Base-by-base conservation (phyloP, 2,113 vertebrate species). In the Erythrocercus mccallii region DNA sequence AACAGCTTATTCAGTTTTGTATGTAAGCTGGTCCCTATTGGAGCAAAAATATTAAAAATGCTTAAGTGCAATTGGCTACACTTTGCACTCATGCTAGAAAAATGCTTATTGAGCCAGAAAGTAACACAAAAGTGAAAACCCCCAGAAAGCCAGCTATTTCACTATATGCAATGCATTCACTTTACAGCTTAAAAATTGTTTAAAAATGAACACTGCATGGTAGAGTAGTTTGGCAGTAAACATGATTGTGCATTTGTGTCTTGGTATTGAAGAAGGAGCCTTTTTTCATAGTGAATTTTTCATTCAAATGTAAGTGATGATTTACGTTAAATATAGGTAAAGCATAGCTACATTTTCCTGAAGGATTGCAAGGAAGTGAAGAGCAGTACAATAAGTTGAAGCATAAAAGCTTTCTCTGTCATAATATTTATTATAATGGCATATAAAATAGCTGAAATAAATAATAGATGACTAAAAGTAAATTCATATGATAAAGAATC, bases 361-460 rank as follows among this genome's bases (percentile, higher is more conserved):
- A 98, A 98, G 98, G 98, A 98, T 98, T 99, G 98, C 98, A 98
- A 98, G 98, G 98, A 99, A 99, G 98, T 98, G 98, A 98, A 98
- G 95, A 97, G 97, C 82, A 98, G 92, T 96, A 98, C 98, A 98
- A 97, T 98, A 97, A 98, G 97, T 94, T 98, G 97, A 97, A 98
- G 98, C 98, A 96, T 99, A 98, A 99, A 99, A 99, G 98, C 98
- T 98, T 98, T 98, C 98, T 98, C 98, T 98, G 98, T 98, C 98
- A 99, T 98, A 98, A 98, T 98, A 98, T 98, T 99, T 98, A 98
- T 98, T 98, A 98, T 98, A 98, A 99, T 99, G 98, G 98, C 98
- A 98, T 99, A 99, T 98, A 98, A 99, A 99, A 98, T 98, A 99
- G 99, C 98, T 97, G 97, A 98, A 98, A 98, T 99, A 99, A 99